Conservation (phyloP, 2,888 invertebrate species). For the Brachypalpus laphriformis region DNA sequence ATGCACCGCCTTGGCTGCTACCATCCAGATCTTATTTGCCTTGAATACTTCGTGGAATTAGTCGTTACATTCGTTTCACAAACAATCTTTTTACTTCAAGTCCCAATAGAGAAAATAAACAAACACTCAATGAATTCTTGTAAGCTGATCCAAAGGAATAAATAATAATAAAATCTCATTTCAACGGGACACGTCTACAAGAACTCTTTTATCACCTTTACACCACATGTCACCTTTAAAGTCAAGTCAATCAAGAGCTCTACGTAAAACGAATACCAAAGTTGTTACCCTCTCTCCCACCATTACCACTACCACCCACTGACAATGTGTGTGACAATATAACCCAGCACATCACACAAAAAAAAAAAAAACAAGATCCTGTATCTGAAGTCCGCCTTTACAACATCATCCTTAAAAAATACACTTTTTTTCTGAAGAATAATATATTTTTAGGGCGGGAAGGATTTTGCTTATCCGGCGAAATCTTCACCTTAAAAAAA, state of each 20-base stretch:
- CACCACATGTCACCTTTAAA: background rate
- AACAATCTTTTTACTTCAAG: background rate
- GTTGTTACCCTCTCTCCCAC: background rate
- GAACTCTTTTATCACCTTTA: background rate
- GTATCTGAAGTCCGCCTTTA: background rate
- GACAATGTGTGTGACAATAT: background rate
- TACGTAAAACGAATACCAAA: background rate
- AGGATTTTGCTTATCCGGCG: constrained; percentile 26
- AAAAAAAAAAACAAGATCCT: background rate
- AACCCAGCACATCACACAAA: background rate
- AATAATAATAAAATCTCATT: background rate
- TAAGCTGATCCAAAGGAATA: background rate
- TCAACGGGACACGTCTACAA: background rate
- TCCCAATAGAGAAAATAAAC: background rate
- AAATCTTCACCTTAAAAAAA: constrained; percentile 7
- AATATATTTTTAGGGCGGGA: background rate
- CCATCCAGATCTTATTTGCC: background rate
- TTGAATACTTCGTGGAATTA: background rate
- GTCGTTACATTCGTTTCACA: background rate
- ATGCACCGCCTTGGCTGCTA: background rate
- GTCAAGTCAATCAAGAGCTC: background rate
- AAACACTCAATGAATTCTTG: background rate
- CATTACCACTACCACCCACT: background rate
- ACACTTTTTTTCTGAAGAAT: background rate
- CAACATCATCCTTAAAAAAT: background rate